Conservation (phyloP, 2,113 vertebrate genomes). For the Psilopsiagon aymara region DNA sequence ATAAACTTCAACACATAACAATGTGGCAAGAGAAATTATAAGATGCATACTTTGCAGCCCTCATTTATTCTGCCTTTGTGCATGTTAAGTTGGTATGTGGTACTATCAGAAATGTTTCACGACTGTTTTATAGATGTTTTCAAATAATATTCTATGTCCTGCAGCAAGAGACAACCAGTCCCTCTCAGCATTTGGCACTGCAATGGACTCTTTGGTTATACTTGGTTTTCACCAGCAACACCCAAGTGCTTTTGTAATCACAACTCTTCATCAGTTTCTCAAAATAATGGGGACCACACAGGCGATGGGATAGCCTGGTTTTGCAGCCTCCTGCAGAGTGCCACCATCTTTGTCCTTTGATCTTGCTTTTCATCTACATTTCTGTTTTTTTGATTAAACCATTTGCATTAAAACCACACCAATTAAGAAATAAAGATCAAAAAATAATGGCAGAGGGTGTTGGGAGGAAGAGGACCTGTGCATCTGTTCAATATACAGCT, state of each 20-base stretch:
- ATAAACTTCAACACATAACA: accelerated
- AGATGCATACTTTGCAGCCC: neutral
- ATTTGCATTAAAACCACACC: neutral
- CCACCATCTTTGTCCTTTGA: neutral
- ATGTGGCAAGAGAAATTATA: neutral
- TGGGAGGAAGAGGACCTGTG: neutral
- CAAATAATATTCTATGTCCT: neutral
- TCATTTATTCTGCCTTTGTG: neutral
- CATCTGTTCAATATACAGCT: neutral
- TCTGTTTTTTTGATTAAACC: neutral
- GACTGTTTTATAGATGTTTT: neutral
- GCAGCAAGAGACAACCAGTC: neutral
- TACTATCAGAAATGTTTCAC: neutral
- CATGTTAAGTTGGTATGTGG: accelerated
- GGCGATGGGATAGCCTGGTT: accelerated
- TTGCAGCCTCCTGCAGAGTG: neutral
- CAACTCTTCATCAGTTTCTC: accelerated
- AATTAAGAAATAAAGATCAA: neutral
- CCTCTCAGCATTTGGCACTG: neutral
- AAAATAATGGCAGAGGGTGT: neutral
- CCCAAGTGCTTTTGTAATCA: neutral
- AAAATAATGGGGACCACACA: neutral
- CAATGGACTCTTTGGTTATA: neutral
- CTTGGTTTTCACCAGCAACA: neutral
- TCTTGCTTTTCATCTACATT: neutral